A percentile compares a stretch with the other conserved stretches of the same genome.
These are phyloP conservation scores for Albula glossodonta DNA, from an alignment of 2,113 vertebrate species.

Conservation along the genomic window DNA sequence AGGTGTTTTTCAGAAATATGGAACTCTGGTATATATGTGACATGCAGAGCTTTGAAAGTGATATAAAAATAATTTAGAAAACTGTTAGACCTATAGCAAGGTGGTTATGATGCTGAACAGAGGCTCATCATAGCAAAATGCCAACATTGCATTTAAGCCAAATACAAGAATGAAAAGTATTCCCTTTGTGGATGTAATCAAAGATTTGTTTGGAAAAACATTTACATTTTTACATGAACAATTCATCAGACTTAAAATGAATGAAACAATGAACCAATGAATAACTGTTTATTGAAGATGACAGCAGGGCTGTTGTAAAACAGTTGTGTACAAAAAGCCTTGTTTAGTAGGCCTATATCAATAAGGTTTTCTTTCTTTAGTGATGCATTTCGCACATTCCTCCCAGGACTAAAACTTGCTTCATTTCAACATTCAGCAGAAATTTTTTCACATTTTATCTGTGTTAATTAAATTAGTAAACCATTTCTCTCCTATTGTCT, in stretches of 20 bases:
- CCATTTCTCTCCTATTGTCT: background rate
- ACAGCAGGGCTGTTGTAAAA: background rate
- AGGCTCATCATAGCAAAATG: background rate
- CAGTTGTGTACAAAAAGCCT: too few relatives aligned
- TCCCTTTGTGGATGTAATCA: background rate
- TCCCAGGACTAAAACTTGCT: background rate
- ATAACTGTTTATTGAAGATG: background rate
- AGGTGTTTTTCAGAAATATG: too few relatives aligned
- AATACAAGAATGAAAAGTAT: background rate
- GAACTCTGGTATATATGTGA: too few relatives aligned
- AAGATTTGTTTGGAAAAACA: background rate
- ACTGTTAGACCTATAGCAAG: too few relatives aligned
- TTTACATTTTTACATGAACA: background rate
- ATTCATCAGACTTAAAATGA: background rate
- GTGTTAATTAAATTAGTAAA: background rate
- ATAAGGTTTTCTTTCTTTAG: too few relatives aligned
- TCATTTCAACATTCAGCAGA: background rate
- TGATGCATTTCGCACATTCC: background rate
- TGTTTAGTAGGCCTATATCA: too few relatives aligned
- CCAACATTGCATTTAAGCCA: background rate
- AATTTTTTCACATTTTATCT: background rate
- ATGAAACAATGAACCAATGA: background rate
- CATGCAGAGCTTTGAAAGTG: too few relatives aligned
- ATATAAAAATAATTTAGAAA: too few relatives aligned
- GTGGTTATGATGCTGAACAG: background rate